Evolutionary conservation across 1,140 invertebrate genomes (phyloP).

Genomic region (Drosophila nebulosa): DNA sequence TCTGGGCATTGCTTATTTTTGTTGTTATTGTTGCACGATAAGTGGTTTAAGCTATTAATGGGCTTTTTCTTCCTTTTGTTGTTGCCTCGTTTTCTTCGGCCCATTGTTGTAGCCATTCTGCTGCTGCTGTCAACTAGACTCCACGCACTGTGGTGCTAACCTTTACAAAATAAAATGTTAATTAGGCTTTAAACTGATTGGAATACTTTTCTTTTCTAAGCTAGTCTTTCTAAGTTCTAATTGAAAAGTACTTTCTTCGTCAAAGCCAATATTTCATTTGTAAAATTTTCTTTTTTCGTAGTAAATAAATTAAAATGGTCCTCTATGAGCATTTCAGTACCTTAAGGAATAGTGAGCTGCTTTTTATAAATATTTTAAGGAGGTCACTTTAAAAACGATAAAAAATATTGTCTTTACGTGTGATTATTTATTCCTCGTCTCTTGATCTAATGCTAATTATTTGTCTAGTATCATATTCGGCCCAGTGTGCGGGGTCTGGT

Average conservation of each 20-base stretch:
- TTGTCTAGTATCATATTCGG: slow-evolving; percentile 26
- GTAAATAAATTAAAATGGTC: too few relatives aligned
- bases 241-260: too few relatives aligned
- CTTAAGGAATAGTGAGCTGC: too few relatives aligned
- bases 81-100: slow-evolving; percentile 49
- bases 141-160: slow-evolving; percentile 60
- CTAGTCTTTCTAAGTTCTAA: too few relatives aligned
- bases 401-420: too few relatives aligned
- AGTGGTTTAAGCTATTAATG: slow-evolving; percentile 79
- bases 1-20: slow-evolving; percentile 52
- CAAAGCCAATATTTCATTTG: too few relatives aligned
- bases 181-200: neutral
- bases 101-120: slow-evolving; percentile 32
- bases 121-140: slow-evolving; percentile 8
- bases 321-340: neutral
- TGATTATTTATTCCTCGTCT: neutral
- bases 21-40: slow-evolving; percentile 68
- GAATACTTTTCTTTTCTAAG: neutral
- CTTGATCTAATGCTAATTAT: neutral
- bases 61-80: slow-evolving; percentile 56
- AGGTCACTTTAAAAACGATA: too few relatives aligned
- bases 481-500: slow-evolving; percentile 31
- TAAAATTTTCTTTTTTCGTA: too few relatives aligned
- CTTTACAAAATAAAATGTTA: neutral
- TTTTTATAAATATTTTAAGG: too few relatives aligned